Evolutionary conservation across 2,113 vertebrate species (phyloP), one percentile per base, ranked within the genome.

Genomic region (Australoheros scitulus): DNA sequence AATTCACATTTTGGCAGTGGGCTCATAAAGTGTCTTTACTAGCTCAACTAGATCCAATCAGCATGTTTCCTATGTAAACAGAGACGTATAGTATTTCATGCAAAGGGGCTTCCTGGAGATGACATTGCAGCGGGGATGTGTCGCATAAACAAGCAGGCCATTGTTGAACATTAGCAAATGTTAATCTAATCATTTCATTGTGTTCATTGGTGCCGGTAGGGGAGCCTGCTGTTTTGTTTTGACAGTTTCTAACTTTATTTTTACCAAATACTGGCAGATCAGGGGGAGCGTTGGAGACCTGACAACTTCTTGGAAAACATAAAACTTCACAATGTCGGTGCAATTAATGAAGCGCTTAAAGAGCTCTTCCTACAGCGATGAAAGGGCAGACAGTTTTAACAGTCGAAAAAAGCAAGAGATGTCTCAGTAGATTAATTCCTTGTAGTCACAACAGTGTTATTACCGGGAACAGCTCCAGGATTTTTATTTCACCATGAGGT

Each of bases 1-100:
- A 94, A 94, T 94, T 93, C 92, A 86, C 91, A 91, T 88, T 92
- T 94, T 92, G 87, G 90, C 92, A 86, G 82, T 29, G 74, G 83
- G 74, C 86, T 90, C 91, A 83, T 94, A 92, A 95, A 94, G 74
- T 15, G 61, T 89, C 89, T 87, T 92, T 88, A 92, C 91, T 61
- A 79, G 86, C 83, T 89, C 89, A 85, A 92, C 88, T 89, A 85
- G 92, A 94, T 92, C 92, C 87, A 92, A 92, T 92, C 92, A 92
- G 84, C 88, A 58, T 85, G 91, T 84, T 84, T 89, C 85, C 91
- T 68, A 82, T 93, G 91, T 92, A 94, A 95, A 92, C 86, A 92
- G 89, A 93, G 91, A 93, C 68, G 32, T 60, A 81, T 56, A 78
- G 82, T 79, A 84, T 90, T 89, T 81, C 86, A 85, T 52, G 76